Conservation (phyloP, 2,113 vertebrate species). For the Tiliqua scincoides region DNA sequence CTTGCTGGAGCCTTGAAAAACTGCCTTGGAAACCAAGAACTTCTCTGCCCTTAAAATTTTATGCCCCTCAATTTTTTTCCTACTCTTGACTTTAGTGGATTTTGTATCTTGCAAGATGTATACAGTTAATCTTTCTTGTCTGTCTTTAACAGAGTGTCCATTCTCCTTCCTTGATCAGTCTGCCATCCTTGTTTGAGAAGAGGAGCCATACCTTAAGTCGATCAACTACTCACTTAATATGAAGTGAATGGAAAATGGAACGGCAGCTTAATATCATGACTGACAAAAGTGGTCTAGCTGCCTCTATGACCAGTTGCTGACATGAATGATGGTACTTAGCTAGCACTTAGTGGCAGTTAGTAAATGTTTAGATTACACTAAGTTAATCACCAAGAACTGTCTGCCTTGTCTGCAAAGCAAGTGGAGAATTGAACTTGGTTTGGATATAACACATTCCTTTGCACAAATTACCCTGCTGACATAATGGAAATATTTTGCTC, state of each 20-base stretch:
- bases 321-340: conserved; percentile 70
- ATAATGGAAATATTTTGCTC: conserved; percentile 44
- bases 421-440: conserved; percentile 46
- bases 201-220: conserved; percentile 94
- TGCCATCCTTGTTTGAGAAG: conserved; percentile 89
- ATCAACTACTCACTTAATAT: conserved; percentile 93
- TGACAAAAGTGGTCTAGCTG: conserved; percentile 57
- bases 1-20: background rate
- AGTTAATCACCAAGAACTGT: conserved; percentile 39
- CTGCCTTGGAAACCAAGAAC: background rate
- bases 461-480: conserved; percentile 28
- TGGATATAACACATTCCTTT: conserved; percentile 57
- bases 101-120: background rate
- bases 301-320: conserved; percentile 60
- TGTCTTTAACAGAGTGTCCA: conserved; percentile 76
- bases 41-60: background rate
- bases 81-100: background rate
- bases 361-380: conserved; percentile 74
- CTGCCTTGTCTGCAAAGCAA: conserved; percentile 37
- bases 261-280: conserved; percentile 28
- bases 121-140: conserved; percentile 27
- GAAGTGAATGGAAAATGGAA: conserved; percentile 56
- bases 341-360: conserved; percentile 73
- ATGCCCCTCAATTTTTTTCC: background rate
- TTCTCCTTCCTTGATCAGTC: conserved; percentile 92